Evolutionary conservation across 2,888 invertebrate species (phyloP), one percentile per base, ranked within the genome.

Genomic region (Diarsia brunnea): DNA sequence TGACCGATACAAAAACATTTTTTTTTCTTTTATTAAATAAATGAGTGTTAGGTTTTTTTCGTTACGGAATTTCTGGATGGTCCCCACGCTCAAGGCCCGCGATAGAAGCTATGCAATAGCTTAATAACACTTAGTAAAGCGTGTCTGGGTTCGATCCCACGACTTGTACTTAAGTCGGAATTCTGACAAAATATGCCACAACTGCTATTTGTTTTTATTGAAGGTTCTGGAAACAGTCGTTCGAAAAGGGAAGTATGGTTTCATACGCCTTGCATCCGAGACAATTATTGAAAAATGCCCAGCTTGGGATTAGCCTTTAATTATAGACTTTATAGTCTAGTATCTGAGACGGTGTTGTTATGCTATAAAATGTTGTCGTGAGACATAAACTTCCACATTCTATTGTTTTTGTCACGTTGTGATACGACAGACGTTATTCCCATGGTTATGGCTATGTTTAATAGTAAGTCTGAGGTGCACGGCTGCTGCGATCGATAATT

Each of bases 361-460:
- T 24, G 63, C 45, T 11, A 66, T 74, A 49, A 74, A 53, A 12
- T 66, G 19, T 47, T 61, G 38, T 47, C 12, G 19, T 27, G 53
- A 24, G 51, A 66, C 51, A 74, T 60, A 27, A 78, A 65, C 73
- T 3, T 21, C 19, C 7, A 11, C 24, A 58, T 31, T 31, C 49
- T 45, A 58, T 77, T 77, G 77, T 77, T 31, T 58, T 31, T 11
- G 24, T 64, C 77, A 77, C 77, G 77, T 80, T 16, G 55, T 55
- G 10, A 31, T 55, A 70, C 24, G n/a, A 61, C 61, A 69, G 8
- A 51, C 38, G 31, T 63, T 63, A 27, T 21, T 47, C 12, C 16
- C 47, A 31, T 47, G 76, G 7, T 38, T 38, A 38, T 53, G 53
- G 47, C 19, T 19, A 61, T 31, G 31, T 24, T 31, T 43, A 16